These are phyloP conservation scores for Apostichopus parvimensis DNA, from an alignment of 35 echinoderm and acorn worm genomes.

Conservation along the genomic window DNA sequence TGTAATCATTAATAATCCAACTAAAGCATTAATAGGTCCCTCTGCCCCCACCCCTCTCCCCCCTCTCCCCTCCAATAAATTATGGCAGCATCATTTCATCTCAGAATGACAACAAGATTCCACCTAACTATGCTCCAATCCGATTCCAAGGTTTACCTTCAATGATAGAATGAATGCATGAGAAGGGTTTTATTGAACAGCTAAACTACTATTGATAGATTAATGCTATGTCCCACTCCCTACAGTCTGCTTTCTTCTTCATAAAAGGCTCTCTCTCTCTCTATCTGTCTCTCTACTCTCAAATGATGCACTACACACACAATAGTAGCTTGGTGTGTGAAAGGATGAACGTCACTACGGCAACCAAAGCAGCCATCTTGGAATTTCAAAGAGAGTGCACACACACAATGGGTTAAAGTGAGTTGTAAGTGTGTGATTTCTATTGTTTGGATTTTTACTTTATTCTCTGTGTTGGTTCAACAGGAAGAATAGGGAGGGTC, in stretches of 20 bases:
- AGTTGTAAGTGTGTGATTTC: constrained; percentile 1
- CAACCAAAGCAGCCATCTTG: constrained; percentile 39
- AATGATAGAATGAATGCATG: background rate
- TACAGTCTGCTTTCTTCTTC: background rate
- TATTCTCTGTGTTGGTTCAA: constrained; percentile 39
- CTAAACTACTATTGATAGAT: constrained; percentile 5
- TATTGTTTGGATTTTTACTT: background rate
- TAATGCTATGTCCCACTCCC: background rate
- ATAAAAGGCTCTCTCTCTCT: background rate
- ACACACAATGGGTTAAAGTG: constrained; percentile 2
- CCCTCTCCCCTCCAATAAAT: background rate
- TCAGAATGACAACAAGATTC: background rate
- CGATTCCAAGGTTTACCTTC: background rate
- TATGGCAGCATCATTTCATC: background rate
- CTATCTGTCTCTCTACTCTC: background rate
- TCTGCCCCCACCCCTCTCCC: too few species aligned
- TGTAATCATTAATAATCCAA: too few species aligned
- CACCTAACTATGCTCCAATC: background rate
- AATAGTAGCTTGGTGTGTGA: background rate
- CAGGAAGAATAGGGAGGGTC: constrained; percentile 40
- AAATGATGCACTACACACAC: constrained; percentile 17
- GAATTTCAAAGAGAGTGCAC: background rate
- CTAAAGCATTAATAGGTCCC: too few species aligned
- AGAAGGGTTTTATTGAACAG: background rate
- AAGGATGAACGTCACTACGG: constrained; percentile 8